Conservation (phyloP, 2,888 invertebrate species). For the Creontiades dilutus region DNA sequence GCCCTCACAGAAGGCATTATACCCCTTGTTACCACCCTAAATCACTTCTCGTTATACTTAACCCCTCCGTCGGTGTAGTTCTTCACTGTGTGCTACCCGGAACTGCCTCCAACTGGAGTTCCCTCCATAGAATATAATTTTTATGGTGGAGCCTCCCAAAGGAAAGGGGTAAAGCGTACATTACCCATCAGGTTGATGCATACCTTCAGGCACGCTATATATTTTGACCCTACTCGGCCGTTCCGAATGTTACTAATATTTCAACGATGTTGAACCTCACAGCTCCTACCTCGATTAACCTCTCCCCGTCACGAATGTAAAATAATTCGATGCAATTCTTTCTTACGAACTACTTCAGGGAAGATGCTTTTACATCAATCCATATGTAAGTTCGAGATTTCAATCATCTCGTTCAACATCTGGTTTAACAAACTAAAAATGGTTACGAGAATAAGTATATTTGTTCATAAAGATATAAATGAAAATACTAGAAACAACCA, state of each 20-base stretch:
- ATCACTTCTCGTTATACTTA: constrained; percentile 68
- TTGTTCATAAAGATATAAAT: too few relatives aligned
- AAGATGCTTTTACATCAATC: not conserved
- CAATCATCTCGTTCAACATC: too few relatives aligned
- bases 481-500: too few relatives aligned
- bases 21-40: constrained; percentile 69
- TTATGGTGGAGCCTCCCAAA: constrained; percentile 53
- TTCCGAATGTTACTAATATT: constrained; percentile 49
- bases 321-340: constrained; percentile 22
- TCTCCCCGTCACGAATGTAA: constrained; percentile 16
- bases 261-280: constrained; percentile 44
- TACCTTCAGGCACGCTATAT: constrained; percentile 63
- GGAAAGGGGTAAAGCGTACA: constrained; percentile 60
- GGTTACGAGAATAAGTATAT: too few relatives aligned
- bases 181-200: constrained; percentile 69
- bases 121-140: constrained; percentile 65
- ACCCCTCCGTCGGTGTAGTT: constrained; percentile 28
- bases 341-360: not conserved
- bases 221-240: constrained; percentile 28
- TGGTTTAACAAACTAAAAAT: not conserved
- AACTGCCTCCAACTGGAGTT: constrained; percentile 33
- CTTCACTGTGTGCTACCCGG: constrained; percentile 23
- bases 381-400: not conserved
- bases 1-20: constrained; percentile 62
- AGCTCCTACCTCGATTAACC: constrained; percentile 36